Evolutionary conservation across 2,113 vertebrate species (phyloP).

Genomic region (Globicephala melas): DNA sequence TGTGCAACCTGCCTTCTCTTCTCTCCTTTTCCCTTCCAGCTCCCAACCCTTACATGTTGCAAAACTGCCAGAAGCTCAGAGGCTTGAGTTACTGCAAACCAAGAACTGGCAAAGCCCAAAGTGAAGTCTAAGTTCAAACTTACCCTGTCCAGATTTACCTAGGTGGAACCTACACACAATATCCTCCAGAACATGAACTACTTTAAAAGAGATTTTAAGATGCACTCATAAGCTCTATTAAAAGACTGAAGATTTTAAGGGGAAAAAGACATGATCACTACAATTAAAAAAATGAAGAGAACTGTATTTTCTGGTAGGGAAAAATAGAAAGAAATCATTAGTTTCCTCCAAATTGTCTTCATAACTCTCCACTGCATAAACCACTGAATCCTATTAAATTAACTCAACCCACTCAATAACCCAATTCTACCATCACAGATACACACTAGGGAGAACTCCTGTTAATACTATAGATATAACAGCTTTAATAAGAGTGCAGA

Average conservation of each 20-base stretch:
- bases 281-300: slow-evolving; percentile 17
- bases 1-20: not conserved
- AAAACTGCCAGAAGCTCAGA: not conserved
- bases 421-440: not conserved
- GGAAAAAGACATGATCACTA: not conserved
- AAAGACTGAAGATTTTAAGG: not conserved
- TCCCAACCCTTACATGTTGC: not conserved
- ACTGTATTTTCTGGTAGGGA: not conserved
- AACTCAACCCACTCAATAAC: slow-evolving; percentile 38
- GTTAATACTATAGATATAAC: slow-evolving; percentile 15
- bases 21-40: not conserved
- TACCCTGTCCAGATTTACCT: not conserved
- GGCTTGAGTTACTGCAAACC: not conserved
- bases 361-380: slow-evolving; percentile 16
- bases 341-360: slow-evolving; percentile 48
- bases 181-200: not conserved
- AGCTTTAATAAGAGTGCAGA: slow-evolving; percentile 44
- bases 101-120: not conserved
- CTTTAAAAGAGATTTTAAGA: not conserved
- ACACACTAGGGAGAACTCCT: not conserved
- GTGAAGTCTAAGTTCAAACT: not conserved
- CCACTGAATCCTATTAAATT: slow-evolving; percentile 22
- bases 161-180: not conserved
- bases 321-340: slow-evolving; percentile 32
- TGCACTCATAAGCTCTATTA: not conserved